Evolutionary conservation across 1,140 invertebrate species (phyloP), one percentile per base, ranked within the genome.

Genomic region (Nymphalis io): DNA sequence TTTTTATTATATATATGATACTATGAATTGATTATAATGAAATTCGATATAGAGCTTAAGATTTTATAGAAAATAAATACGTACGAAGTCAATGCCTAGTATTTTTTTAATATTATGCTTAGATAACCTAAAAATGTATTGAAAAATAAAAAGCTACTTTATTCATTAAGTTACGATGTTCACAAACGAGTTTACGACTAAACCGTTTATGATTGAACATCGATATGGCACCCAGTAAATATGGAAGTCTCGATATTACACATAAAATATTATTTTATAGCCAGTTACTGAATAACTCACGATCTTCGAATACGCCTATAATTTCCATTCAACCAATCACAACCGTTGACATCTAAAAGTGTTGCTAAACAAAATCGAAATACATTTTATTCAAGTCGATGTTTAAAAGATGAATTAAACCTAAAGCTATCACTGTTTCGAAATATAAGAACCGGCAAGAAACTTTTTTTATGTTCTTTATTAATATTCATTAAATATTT

Each of bases 201-300:
- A 51, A 20, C 20, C 16, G n/a, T 51, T 51, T 51, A 16, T 51
- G 46, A 51, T 20, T 21, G 20, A 51, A 20, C 16, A 20, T 51
- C 46, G 46, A 51, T 51, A 51, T 20, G 27, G 10, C 44, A n/a
- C n/a, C 16, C 10, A 51, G 18, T 20, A 6, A 20, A 51, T 51
- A 18, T 51, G 46, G 46, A 51, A 51, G 46, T 51, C 46, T 6
- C 20, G 46, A 51, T 51, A 51, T 51, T 51, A 21, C 46, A 51
- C 46, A 51, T 51, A 51, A 51, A 51, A 51, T 51, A 15, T 20
- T 20, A 13, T 20, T 51, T 51, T 51, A 51, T 51, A 20, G 46
- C 46, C 18, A 48, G 16, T 48, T 48, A 18, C 44, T 5, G 42
- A 46, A n/a, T 20, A n/a, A 20, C 18, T 48, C 12, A 15, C 16